Percentiles rank a stretch among this genome's conserved stretches.
Conservation (phyloP, 1,140 invertebrate species). For the Platyscapa corneri region DNA sequence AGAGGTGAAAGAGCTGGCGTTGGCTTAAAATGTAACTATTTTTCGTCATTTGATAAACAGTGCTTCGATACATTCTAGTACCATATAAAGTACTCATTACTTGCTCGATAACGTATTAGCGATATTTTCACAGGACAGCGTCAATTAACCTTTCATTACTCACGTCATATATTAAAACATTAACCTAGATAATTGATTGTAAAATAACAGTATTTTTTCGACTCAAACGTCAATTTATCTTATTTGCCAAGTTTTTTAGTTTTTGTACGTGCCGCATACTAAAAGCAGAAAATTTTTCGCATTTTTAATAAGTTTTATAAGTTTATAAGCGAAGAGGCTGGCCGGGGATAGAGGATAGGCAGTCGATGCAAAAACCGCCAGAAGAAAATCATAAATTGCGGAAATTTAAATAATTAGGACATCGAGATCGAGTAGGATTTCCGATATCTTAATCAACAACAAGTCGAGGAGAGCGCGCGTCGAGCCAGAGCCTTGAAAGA, state of each 20-base stretch:
- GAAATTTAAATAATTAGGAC: slow-evolving; percentile 14
- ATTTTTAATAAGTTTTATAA: not conserved
- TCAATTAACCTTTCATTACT: slow-evolving; percentile 5
- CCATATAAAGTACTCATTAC: not conserved
- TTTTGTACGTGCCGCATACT: not conserved
- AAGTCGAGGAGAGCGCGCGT: too few species aligned
- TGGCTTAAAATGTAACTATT: not conserved
- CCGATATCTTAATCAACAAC: not conserved
- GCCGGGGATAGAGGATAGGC: too few species aligned
- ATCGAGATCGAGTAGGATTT: not conserved
- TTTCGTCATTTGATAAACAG: not conserved
- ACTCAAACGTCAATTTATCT: not conserved
- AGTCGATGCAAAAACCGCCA: not conserved
- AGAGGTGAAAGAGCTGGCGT: not conserved
- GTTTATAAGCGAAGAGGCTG: too few species aligned
- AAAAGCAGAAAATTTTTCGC: too few species aligned
- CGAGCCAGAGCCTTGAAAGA: too few species aligned
- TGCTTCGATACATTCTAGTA: not conserved
- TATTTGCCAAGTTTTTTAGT: not conserved
- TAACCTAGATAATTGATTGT: slow-evolving; percentile 11
- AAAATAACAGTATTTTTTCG: slow-evolving; percentile 11
- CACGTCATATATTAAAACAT: not conserved
- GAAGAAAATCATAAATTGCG: not conserved
- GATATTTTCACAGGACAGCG: not conserved
- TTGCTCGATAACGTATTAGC: not conserved